phyloP scores from a whole-genome alignment of 2,888 invertebrate species.

The Ormia ochracea region DNA sequence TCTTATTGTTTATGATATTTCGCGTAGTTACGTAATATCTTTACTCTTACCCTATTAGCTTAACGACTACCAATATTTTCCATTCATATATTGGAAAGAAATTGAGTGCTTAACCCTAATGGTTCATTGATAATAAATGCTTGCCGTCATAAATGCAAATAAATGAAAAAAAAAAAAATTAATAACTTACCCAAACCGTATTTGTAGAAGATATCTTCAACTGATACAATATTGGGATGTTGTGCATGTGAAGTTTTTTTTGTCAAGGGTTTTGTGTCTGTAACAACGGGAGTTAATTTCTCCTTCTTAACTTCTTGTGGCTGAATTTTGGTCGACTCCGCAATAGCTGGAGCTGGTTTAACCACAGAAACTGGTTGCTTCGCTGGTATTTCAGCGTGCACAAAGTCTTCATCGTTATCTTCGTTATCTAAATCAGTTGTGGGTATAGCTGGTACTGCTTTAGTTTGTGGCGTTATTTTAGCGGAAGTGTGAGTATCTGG shows the following conservation, averaged over 20 bases:
- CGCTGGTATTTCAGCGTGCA: conserved; percentile 51
- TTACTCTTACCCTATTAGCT: no score
- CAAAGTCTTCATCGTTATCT: conserved; percentile 64
- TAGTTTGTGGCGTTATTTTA: conserved; percentile 20
- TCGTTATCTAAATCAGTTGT: conserved; percentile 72
- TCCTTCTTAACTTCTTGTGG: conserved; percentile 57
- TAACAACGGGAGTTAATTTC: conserved; percentile 18
- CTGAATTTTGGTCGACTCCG: conserved; percentile 59
- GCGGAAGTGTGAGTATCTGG: conserved; percentile 64
- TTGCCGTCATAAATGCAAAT: not conserved
- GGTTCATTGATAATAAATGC: not conserved
- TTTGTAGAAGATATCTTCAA: conserved; percentile 82
- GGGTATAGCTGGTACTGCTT: conserved; percentile 44
- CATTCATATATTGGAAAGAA: not conserved
- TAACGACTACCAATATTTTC: no score
- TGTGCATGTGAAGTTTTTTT: conserved; percentile 47
- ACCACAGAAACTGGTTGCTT: conserved; percentile 29
- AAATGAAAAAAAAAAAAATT: not conserved
- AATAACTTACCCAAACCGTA: conserved; percentile 81
- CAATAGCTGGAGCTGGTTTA: conserved; percentile 55
- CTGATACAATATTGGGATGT: conserved; percentile 75
- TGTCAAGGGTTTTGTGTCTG: conserved; percentile 58
- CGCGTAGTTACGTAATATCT: no score
- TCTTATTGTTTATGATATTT: no score
- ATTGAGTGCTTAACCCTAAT: not conserved